These are phyloP conservation scores for Siniperca undulata DNA, from an alignment of 2,797 vertebrate genomes.

Conservation along the genomic window DNA sequence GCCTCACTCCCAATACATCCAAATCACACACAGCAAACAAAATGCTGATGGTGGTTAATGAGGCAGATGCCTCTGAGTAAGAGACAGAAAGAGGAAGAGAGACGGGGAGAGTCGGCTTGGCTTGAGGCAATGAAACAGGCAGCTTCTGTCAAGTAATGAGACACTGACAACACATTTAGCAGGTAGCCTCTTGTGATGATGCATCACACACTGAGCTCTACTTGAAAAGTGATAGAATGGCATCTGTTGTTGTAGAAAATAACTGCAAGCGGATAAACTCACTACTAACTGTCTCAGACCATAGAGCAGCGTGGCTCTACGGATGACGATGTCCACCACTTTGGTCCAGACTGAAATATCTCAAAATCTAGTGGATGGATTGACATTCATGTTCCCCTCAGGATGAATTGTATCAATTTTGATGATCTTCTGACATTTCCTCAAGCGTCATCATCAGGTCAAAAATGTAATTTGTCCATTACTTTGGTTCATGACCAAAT, in stretches of 20 bases:
- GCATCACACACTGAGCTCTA: conserved; percentile 41
- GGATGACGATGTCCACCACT: background rate
- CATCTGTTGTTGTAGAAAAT: conserved; percentile 33
- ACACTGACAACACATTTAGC: conserved; percentile 70
- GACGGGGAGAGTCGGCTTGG: conserved; percentile 47
- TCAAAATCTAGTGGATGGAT: background rate
- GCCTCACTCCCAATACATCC: conserved; percentile 68
- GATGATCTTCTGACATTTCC: background rate
- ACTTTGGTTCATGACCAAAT: background rate
- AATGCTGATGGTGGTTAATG: conserved; percentile 85
- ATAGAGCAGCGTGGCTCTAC: background rate
- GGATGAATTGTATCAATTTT: background rate
- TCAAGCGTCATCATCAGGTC: background rate
- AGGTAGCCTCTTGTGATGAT: conserved; percentile 63
- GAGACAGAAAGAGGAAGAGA: conserved; percentile 62
- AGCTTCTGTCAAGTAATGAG: conserved; percentile 73
- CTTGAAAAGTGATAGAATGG: conserved; percentile 28
- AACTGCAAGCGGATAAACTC: conserved; percentile 9
- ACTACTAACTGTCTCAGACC: conserved; percentile 4
- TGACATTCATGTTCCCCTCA: background rate
- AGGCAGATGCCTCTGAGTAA: conserved; percentile 78
- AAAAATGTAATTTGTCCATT: background rate
- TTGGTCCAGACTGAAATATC: background rate
- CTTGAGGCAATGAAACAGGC: conserved; percentile 62
- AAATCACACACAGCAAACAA: conserved; percentile 79